Base-by-base conservation (phyloP, 2,888 invertebrate genomes). In the Cheilosia scutellata region DNA sequence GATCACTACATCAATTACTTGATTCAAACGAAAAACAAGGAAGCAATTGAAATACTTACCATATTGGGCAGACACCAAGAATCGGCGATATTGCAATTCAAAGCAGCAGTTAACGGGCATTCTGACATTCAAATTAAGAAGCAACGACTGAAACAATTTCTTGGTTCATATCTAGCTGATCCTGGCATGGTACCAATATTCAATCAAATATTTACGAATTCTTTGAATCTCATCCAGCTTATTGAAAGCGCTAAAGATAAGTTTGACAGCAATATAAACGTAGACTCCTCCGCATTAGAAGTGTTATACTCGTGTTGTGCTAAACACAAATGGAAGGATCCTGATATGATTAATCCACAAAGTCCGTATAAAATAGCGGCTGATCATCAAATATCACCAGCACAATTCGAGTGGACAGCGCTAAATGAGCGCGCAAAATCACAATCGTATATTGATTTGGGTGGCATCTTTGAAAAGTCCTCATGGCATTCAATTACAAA, bases 1-100 rank as follows among this genome's bases (percentile, higher is more conserved):
- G 94, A 95, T 87, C 95, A 96, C 88, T 97, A 97, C 90, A 93
- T 95, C 9, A 94, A 95, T 88, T 96, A 96, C 90, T 92, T 97
- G n/a, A 94, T 94, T 6, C 95, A 95, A 88, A 94, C 95, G 84
- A 94, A 95, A 87, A 93, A 95, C 37, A 93, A 94, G 11, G 96
- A 96, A 90, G 93, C 96, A 2, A 94, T 95, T 2, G 96, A 96
- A 91, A 92, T 96, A 71, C 93, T 96, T n/a, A 95, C 95, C 88
- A 95, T 95, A 93, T 93, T 96, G 47, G 95, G 95, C 0, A 93
- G 95, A 71, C 94, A 94, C 87, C 93, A 94, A 71, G 96, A 95
- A 84, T 95, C 95, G 29, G 94, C 95, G 1, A 90, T 93, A 57
- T 89, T 93, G 63, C 92, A 93, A 82, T 93, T 93, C 77, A 91